Conservation (phyloP, 2,113 vertebrate species). For the Cyprinus carpio region DNA sequence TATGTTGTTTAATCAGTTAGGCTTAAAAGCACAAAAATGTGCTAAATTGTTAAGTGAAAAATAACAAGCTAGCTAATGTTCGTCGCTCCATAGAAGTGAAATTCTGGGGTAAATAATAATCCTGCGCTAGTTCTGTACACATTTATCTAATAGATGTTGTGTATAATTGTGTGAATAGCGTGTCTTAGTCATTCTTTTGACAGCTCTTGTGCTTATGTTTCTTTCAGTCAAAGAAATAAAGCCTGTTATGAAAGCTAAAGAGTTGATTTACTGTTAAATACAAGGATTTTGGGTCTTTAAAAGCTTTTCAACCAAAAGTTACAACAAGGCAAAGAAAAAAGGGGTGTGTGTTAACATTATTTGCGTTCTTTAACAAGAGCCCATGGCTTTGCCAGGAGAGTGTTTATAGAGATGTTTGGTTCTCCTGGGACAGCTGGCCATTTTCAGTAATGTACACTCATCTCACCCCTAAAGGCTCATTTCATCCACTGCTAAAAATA, state of each 20-base stretch:
- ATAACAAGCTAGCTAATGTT: not conserved
- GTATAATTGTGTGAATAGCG: not conserved
- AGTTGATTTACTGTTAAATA: not conserved
- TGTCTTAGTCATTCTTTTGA: conserved; percentile 38
- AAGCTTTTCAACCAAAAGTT: conserved; percentile 12
- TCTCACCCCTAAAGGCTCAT: conserved; percentile 4
- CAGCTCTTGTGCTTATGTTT: not conserved
- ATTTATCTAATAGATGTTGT: conserved; percentile 1
- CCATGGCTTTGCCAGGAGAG: conserved; percentile 27
- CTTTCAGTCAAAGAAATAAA: not conserved
- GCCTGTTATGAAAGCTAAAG: not conserved
- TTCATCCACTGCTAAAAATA: conserved; percentile 30
- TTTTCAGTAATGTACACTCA: conserved; percentile 41
- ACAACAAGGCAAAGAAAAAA: not conserved
- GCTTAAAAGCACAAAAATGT: not conserved
- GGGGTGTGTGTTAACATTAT: conserved; percentile 37
- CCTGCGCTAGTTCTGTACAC: not conserved
- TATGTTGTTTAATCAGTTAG: not conserved
- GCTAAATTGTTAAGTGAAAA: conserved; percentile 1
- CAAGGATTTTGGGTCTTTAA: not conserved
- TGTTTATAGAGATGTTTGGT: conserved; percentile 45
- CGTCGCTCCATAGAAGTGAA: not conserved
- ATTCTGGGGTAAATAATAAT: not conserved
- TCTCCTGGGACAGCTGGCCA: conserved; percentile 50
- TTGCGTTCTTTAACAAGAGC: conserved; percentile 44